Conservation (phyloP, 2,888 invertebrate species). For the Tryphoninae sp. region DNA sequence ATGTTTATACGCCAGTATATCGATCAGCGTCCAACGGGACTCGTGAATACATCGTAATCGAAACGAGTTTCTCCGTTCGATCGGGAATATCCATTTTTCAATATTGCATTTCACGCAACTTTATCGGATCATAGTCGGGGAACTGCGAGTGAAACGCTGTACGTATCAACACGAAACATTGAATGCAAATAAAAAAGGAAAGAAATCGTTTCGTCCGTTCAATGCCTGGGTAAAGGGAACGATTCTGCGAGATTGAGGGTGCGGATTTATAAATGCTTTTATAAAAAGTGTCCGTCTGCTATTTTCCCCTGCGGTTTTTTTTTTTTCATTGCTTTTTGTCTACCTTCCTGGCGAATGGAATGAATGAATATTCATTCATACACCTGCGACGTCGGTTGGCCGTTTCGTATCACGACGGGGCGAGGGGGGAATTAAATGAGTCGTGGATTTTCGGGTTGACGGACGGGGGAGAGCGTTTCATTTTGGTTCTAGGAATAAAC, state of each 20-base stretch:
- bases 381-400: conserved; percentile 15
- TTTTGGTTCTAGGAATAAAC: conserved; percentile 18
- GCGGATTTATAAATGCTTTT: conserved; percentile 34
- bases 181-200: not conserved
- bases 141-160: not conserved
- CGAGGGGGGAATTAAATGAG: conserved; percentile 15
- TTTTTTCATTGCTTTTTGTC: not conserved
- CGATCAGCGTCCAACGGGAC: not conserved
- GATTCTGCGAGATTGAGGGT: not conserved
- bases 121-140: not conserved
- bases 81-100: conserved; percentile 43
- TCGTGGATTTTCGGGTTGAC: conserved; percentile 17
- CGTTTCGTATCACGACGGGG: conserved; percentile 12
- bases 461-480: not conserved
- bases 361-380: conserved; percentile 49
- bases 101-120: conserved; percentile 13
- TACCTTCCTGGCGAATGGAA: conserved; percentile 17
- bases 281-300: conserved; percentile 29
- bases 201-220: conserved; percentile 5
- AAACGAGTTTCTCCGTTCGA: conserved; percentile 49
- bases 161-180: not conserved
- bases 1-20: not conserved
- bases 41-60: conserved; percentile 16
- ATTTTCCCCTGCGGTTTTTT: not conserved
- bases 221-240: not conserved